Conservation (phyloP, 2,888 invertebrate species). For the Periphyllus acericola region DNA sequence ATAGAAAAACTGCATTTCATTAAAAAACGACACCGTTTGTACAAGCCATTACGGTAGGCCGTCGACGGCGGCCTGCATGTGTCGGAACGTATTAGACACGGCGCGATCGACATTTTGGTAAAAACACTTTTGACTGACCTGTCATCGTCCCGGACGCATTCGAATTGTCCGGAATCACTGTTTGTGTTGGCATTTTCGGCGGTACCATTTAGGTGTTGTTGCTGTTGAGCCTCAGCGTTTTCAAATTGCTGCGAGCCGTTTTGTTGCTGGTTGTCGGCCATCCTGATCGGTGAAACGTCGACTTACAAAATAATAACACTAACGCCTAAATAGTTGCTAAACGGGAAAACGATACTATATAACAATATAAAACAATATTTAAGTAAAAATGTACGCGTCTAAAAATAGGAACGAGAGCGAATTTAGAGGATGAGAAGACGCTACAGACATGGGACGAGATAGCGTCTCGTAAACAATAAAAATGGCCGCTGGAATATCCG, state of each 20-base stretch:
- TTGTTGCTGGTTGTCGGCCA: conserved; percentile 60
- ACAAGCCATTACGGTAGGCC: neutral
- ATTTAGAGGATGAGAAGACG: conserved; percentile 54
- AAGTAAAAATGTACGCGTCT: conserved; percentile 58
- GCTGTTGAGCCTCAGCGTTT: conserved; percentile 43
- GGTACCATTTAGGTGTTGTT: conserved; percentile 45
- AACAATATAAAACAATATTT: conserved; percentile 55
- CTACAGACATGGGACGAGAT: conserved; percentile 59
- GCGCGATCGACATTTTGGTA: neutral
- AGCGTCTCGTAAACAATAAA: conserved; percentile 62
- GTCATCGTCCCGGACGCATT: conserved; percentile 55
- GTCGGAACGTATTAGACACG: neutral
- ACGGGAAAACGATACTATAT: conserved; percentile 49
- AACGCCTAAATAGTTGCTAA: conserved; percentile 34
- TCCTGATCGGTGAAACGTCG: conserved; percentile 13
- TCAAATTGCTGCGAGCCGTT: conserved; percentile 61
- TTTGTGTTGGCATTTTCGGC: conserved; percentile 50
- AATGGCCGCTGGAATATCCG: conserved; percentile 62
- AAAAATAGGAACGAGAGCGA: conserved; percentile 61
- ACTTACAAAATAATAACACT: conserved; percentile 46
- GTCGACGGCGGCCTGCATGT: neutral
- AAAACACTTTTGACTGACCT: neutral
- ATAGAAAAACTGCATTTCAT: neutral
- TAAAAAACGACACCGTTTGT: neutral
- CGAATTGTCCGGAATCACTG: conserved; percentile 53